phyloP scores from a whole-genome alignment of 2,888 invertebrate species.

The Brenthis daphne region DNA sequence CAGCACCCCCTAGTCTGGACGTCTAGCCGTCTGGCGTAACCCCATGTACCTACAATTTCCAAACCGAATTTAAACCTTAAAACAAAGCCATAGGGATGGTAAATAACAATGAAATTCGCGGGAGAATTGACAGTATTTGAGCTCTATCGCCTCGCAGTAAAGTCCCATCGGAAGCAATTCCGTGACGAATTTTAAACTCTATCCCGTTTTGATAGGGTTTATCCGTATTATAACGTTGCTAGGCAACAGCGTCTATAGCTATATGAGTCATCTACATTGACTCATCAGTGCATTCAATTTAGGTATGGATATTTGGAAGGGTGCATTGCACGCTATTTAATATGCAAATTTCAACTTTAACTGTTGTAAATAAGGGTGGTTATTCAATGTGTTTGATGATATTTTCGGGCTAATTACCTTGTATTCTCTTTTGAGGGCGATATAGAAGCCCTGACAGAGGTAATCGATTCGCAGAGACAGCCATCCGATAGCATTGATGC shows the following conservation, averaged over 20 bases:
- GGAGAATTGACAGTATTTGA: slow-evolving; percentile 35
- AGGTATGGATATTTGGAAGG: slow-evolving; percentile 36
- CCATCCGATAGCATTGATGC: slow-evolving; percentile 32
- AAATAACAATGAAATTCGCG: slow-evolving; percentile 35
- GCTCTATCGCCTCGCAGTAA: slow-evolving; percentile 30
- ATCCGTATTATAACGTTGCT: slow-evolving; percentile 30
- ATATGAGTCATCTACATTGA: slow-evolving; percentile 32
- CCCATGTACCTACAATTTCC: slow-evolving; percentile 39
- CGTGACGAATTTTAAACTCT: slow-evolving; percentile 27
- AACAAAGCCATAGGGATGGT: slow-evolving; percentile 24
- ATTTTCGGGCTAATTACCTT: slow-evolving; percentile 38
- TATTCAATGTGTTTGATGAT: slow-evolving; percentile 12
- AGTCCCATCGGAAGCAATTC: slow-evolving; percentile 25
- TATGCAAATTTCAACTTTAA: slow-evolving; percentile 27
- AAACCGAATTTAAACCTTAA: slow-evolving; percentile 33
- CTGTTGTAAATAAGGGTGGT: slow-evolving; percentile 4
- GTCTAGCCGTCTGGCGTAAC: slow-evolving; percentile 49
- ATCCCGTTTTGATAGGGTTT: slow-evolving; percentile 19
- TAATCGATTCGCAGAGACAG: slow-evolving; percentile 38
- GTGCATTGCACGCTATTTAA: slow-evolving; percentile 19
- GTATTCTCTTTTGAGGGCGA: slow-evolving; percentile 37
- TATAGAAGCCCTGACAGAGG: slow-evolving; percentile 35
- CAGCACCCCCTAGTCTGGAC: slow-evolving; percentile 48
- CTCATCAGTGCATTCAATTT: slow-evolving; percentile 40
- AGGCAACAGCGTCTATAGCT: slow-evolving; percentile 36